Evolutionary conservation across 2,797 vertebrate genomes (phyloP), one percentile per base, ranked within the genome.

Genomic region (Gadopsis marmoratus): DNA sequence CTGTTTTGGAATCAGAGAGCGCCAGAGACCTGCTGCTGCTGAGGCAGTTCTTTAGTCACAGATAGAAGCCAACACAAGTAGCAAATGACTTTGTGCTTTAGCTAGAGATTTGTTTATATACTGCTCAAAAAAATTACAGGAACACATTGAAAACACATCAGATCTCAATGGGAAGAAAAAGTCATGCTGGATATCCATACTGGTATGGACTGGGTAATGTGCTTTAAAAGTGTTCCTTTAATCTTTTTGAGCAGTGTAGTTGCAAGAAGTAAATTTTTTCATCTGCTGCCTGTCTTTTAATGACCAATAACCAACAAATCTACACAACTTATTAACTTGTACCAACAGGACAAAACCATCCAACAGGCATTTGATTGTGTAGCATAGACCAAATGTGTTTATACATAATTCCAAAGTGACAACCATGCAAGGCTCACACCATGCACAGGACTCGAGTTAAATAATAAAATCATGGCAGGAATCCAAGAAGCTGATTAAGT

Each of bases 401-500:
- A 50, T 64, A 68, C 60, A 72, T 66, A 79, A 84, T 76, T 74
- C 31, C 59, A 74, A 66, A 79, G 43, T 78, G 66, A 86, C 72
- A 84, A 74, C 71, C 67, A 82, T 55, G 68, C 54, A 72, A 76
- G 41, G 37, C 64, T 81, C 74, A 76, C 72, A 74, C 55, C 62
- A 72, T 67, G 78, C 71, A 69, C 76, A 82, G 50, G 33, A 77
- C 68, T 78, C 48, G 29, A 87, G 43, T 77, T 82, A 78, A 89
- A 87, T 82, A 81, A 88, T 79, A 84, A 84, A 84, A 84, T 55
- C 39, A 71, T 83, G 85, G 85, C 81, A 86, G 60, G 31, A 73
- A 79, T 82, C 84, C 87, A 92, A 75, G 56, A 84, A 79, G 67
- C 73, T 88, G 83, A 89, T 89, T 85, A 87, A 89, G 73, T 79